These are phyloP conservation scores for Etheostoma spectabile DNA, from an alignment of 2,113 vertebrate genomes.

Conservation along the genomic window DNA sequence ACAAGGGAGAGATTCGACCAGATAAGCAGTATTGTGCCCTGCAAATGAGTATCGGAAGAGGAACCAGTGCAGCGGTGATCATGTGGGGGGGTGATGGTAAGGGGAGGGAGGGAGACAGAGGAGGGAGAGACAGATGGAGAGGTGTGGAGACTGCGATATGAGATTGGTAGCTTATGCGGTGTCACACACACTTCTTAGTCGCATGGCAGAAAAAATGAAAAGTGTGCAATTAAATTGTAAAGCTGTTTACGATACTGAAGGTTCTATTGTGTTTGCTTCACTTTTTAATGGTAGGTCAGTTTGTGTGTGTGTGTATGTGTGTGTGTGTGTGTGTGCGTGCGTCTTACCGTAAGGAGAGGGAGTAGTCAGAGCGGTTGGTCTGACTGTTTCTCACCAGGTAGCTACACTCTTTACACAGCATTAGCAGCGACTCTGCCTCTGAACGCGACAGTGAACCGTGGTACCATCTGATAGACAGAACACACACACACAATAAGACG, in stretches of 20 bases:
- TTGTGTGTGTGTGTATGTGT: constrained; percentile 13
- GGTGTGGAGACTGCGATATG: constrained; percentile 50
- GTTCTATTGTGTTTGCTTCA: background rate
- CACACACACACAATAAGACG: constrained; percentile 13
- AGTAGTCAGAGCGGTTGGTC: constrained; percentile 92
- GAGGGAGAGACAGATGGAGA: constrained; percentile 62
- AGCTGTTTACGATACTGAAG: constrained; percentile 1
- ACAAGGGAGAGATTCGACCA: constrained; percentile 78
- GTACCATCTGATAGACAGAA: constrained; percentile 89
- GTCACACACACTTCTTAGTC: constrained; percentile 15
- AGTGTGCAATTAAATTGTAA: constrained; percentile 41
- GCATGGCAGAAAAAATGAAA: background rate
- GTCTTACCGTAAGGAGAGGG: constrained; percentile 88
- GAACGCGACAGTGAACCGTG: constrained; percentile 93
- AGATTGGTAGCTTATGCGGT: constrained; percentile 44
- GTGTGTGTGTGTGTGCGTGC: background rate
- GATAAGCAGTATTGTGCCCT: constrained; percentile 77
- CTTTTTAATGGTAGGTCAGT: background rate
- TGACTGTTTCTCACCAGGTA: constrained; percentile 97
- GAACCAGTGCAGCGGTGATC: constrained; percentile 62
- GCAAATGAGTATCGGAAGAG: constrained; percentile 72
- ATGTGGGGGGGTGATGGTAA: constrained; percentile 49
- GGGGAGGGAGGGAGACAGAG: constrained; percentile 20
- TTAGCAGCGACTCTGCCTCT: constrained; percentile 93
- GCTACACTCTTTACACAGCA: constrained; percentile 97